Evolutionary conservation across 1,140 invertebrate species (phyloP).

Genomic region (Dryas iulia): DNA sequence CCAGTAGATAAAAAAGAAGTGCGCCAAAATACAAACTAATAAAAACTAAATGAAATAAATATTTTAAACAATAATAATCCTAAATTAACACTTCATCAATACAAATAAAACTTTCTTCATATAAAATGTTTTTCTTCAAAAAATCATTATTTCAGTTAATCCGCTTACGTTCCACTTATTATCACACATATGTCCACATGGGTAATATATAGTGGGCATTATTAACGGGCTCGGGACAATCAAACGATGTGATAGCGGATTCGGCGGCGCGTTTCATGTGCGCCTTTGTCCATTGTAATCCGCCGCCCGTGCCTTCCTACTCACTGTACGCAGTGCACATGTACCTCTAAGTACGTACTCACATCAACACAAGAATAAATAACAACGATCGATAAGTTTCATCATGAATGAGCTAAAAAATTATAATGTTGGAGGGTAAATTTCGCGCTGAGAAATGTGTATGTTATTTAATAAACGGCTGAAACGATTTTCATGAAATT

Average conservation of each 20-base stretch:
- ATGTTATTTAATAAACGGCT: too few relatives aligned
- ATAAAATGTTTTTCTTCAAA: not conserved
- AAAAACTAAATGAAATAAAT: too few relatives aligned
- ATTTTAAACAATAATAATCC: too few relatives aligned
- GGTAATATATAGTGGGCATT: conserved; percentile 70
- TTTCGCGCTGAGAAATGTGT: too few relatives aligned
- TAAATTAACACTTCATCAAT: too few relatives aligned
- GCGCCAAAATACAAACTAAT: too few relatives aligned
- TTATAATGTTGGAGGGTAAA: too few relatives aligned
- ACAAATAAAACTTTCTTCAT: too few relatives aligned
- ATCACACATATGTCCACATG: conserved; percentile 43
- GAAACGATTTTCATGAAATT: too few relatives aligned
- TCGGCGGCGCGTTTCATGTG: conserved; percentile 71
- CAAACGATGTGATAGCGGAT: conserved; percentile 68
- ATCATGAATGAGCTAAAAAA: not conserved
- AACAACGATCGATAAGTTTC: not conserved
- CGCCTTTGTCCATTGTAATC: conserved; percentile 70
- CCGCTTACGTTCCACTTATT: conserved; percentile 21
- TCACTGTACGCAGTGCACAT: not conserved
- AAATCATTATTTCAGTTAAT: conserved; percentile 8
- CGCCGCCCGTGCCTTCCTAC: conserved; percentile 48
- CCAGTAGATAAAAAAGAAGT: too few relatives aligned
- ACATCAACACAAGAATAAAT: not conserved
- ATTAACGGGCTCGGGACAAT: conserved; percentile 63
- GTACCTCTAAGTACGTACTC: not conserved